Base-by-base conservation (phyloP, 2,888 invertebrate genomes). In the Itoplectis maculator region DNA sequence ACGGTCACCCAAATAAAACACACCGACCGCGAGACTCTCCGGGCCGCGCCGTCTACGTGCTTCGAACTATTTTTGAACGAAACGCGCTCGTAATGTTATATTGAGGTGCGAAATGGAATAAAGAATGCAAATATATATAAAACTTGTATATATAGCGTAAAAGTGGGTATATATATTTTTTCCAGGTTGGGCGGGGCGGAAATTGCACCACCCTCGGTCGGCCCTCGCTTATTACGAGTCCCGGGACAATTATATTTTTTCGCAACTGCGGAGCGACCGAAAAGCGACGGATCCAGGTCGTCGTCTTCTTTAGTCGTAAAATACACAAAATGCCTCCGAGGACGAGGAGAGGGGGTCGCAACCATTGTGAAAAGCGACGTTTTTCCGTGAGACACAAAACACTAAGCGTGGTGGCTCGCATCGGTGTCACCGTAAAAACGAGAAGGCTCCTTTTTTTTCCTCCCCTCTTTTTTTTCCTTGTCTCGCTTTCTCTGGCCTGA, bases 1-100 rank as follows among this genome's bases (percentile, higher is more conserved):
- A 92, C 91, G 92, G 92, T 91, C 90, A 91, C 88, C 90, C 89
- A 90, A 90, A 91, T 92, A 91, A 91, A 92, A 91, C n/a, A 29
- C 56, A 85, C 83, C 23, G 79, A 83, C 82, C 61, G 15, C 40
- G 45, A 15, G n/a, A 29, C 29, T 29, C 29, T 29, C 29, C 29
- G 5, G 5, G n/a, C n/a, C 29, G 29, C 29, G 29, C 29, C 5
- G 3, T 29, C 79, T 66, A 70, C 63, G 20, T 63, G 77, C 80
- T 82, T 78, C 84, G 88, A 84, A 87, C 88, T 84, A 88, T 92
- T 92, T 91, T 89, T 88, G 84, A 85, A 87, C 83, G 87, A 90
- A 89, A 90, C 86, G 82, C 86, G 81, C 84, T 87, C 87, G 82
- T 87, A 86, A 88, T 83, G 84, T 88, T 90, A 89, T 90, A 91